Conservation (phyloP, 2,113 vertebrate species). For the Sula dactylatra region DNA sequence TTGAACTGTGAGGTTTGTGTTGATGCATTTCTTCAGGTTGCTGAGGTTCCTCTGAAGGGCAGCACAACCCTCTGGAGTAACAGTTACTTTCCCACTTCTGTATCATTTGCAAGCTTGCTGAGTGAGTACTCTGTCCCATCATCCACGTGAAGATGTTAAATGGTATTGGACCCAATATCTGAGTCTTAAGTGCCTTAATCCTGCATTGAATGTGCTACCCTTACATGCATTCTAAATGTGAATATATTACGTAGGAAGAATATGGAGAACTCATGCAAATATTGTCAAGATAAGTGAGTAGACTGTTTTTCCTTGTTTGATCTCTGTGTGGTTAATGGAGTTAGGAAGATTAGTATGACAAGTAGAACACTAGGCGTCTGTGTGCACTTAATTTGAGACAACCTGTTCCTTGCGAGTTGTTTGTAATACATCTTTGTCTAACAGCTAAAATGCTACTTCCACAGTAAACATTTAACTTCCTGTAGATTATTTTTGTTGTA, state of each 20-base stretch:
- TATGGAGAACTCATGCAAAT: neutral
- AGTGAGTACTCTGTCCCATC: neutral
- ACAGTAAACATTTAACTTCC: neutral
- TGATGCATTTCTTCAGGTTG: neutral
- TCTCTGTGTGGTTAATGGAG: neutral
- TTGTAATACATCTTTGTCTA: neutral
- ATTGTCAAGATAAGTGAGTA: neutral
- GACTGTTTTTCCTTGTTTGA: neutral
- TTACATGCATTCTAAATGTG: neutral
- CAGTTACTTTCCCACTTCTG: neutral
- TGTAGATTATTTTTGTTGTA: neutral
- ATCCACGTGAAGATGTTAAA: neutral
- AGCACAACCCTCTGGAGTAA: neutral
- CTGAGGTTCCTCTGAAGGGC: neutral
- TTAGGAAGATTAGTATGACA: neutral
- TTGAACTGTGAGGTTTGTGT: neutral
- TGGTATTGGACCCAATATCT: neutral
- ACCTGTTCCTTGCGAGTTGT: neutral
- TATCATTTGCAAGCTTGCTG: neutral
- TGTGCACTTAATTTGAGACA: neutral
- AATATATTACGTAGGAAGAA: neutral
- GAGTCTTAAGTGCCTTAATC: neutral
- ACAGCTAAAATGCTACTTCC: neutral
- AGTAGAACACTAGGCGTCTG: neutral
- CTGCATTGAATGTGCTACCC: neutral